Evolutionary conservation across 1,140 invertebrate genomes (phyloP), one percentile per base, ranked within the genome.

Genomic region (Pachyrhynchus sulphureomaculatus): DNA sequence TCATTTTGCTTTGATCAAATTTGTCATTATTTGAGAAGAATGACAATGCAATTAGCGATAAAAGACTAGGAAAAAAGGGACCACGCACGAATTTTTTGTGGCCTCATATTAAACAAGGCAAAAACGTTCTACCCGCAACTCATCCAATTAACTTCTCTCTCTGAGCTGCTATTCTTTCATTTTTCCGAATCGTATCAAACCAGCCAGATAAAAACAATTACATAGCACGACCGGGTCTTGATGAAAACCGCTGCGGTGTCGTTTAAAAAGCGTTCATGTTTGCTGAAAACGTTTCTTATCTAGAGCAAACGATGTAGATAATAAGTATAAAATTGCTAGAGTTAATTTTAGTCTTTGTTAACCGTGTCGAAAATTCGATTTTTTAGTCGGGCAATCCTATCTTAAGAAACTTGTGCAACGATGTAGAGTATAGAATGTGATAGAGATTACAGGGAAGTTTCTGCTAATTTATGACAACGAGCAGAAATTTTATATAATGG

Each of bases 171-270:
- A 42, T 55, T 55, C 17, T 44, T 55, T 52, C 12, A 17, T 41
- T 54, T 44, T 56, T 34, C 18, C 29, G 39, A 20, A 42, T 42
- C 39, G 39, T 23, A 20, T 29, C 37, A 32, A 54, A 54, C 37
- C 39, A 24, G 24, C 23, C 26, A 56, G 53, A 56, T 56, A 56
- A 56, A 56, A 56, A 56, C 41, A 56, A 56, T 56, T 56, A 44
- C 53, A 56, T 45, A 39, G 26, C 42, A 26, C 44, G 53, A 41
- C 36, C 39, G 36, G 51, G 37, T 21, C 51, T 54, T 36, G 37
- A 44, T 56, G 53, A 56, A 45, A 39, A 21, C 39, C n/a, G 18
- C 41, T 36, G 17, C 42, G 41, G 53, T 56, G 53, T 54, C 51
- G 36, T 54, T 54, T 54, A 54, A 54, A 54, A 54, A 39, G 51